Evolutionary conservation across 2,888 invertebrate species (phyloP), one percentile per base, ranked within the genome.

Genomic region (Lissonota sp.): DNA sequence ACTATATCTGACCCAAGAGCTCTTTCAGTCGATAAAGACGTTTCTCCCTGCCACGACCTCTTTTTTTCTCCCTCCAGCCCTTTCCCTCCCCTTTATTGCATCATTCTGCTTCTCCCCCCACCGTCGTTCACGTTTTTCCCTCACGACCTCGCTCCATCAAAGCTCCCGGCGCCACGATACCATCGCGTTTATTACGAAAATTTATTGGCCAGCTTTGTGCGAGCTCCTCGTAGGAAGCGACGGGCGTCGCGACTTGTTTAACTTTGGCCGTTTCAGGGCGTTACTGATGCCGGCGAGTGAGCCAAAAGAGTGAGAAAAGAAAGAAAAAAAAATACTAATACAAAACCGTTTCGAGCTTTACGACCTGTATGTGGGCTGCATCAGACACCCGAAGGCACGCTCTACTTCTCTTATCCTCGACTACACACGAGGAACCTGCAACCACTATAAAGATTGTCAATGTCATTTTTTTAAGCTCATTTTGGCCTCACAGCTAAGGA

Each of bases 121-220:
- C 44, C 66, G 40, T 49, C 60, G 10, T 69, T 64, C 40, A 26
- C 26, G 58, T 63, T 60, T 58, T 44, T 49, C 67, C 0, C 51
- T 73, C 46, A 12, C 66, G 63, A 46, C 53, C 73, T 66, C 72
- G 66, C 51, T 75, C 44, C 73, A 64, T 72, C 81, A 70, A 78
- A 69, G 77, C 73, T 74, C 77, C 70, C 60, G 49, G 57, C 71
- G 80, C 57, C 67, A 42, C 62, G 67, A 64, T 71, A 80, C 51
- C 60, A 57, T 63, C 71, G 63, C 77, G 74, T 74, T 81, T 78
- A 78, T 81, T 81, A 74, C 81, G 74, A 78, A 74, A 78, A 81
- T 81, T 81, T 81, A 81, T 81, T 74, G 70, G 70, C 39, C 70
- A 51, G 73, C 78, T 81, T 74, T 70, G 74, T 70, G 26, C 53